These are phyloP conservation scores for Hirtodrosophila duncani DNA, from an alignment of 2,888 invertebrate genomes.

Conservation along the genomic window DNA sequence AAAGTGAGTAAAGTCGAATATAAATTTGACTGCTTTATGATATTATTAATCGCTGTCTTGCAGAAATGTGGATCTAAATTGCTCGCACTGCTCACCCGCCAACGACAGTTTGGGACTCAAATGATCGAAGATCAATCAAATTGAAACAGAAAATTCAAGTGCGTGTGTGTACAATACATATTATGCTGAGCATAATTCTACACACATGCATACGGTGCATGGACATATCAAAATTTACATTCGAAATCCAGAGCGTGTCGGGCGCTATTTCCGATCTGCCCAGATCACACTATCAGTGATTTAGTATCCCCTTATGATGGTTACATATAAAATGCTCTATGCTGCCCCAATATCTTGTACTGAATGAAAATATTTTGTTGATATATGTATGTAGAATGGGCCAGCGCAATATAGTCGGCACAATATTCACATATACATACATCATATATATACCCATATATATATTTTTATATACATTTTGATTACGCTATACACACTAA, in stretches of 20 bases:
- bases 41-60: not conserved
- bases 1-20: constrained; percentile 63
- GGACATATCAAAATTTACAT: constrained; percentile 12
- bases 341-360: constrained; percentile 21
- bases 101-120: constrained; percentile 32
- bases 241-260: constrained; percentile 54
- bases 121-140: constrained; percentile 16
- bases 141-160: not conserved
- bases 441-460: constrained; percentile 6
- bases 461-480: constrained; percentile 22
- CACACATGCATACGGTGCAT: constrained; percentile 14
- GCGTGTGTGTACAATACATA: constrained; percentile 34
- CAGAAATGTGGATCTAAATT: constrained; percentile 43
- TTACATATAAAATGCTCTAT: constrained; percentile 24
- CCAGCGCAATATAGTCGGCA: no score
- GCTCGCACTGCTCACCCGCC: constrained; percentile 60
- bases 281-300: constrained; percentile 46
- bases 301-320: no score
- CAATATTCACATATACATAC: constrained; percentile 20
- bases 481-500: constrained; percentile 24
- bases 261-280: no score
- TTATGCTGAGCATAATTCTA: constrained; percentile 68
- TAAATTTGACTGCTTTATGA: not conserved
- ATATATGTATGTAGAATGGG: no score
- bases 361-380: constrained; percentile 6